A percentile compares a stretch with the other conserved stretches of the same genome.
Evolutionary conservation across 2,888 invertebrate species (phyloP).

Genomic region (Romanomermis culicivorax): DNA sequence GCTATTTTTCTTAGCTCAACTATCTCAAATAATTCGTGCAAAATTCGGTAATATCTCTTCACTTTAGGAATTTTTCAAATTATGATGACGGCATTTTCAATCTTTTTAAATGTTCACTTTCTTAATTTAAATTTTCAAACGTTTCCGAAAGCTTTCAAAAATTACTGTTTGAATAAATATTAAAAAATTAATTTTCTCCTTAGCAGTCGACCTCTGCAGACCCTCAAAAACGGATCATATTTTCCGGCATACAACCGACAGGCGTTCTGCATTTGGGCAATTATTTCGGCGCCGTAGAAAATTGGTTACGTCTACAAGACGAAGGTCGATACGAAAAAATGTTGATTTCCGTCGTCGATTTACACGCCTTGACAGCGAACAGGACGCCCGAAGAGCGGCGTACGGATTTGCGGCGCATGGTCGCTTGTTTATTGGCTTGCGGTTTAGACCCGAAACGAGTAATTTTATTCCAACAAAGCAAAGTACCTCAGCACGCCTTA

Average conservation of each 20-base stretch:
- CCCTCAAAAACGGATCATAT: background rate
- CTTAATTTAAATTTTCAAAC: too few relatives aligned
- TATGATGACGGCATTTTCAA: too few relatives aligned
- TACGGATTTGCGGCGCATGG: slow-evolving; percentile 47
- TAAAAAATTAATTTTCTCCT: too few relatives aligned
- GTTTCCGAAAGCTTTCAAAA: too few relatives aligned
- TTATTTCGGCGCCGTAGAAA: slow-evolving; percentile 73
- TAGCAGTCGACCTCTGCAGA: too few relatives aligned
- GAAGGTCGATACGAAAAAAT: slow-evolving; percentile 14
- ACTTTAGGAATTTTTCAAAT: too few relatives aligned
- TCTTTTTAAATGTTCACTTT: too few relatives aligned
- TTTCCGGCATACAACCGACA: slow-evolving; percentile 90
- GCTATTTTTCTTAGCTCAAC: too few relatives aligned
- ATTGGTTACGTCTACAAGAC: slow-evolving; percentile 63
- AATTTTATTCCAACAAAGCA: slow-evolving; percentile 50
- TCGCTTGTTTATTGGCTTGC: slow-evolving; percentile 65
- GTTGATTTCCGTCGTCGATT: slow-evolving; percentile 19
- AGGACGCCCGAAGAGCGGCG: slow-evolving; percentile 17
- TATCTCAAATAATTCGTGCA: too few relatives aligned
- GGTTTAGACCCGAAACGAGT: slow-evolving; percentile 62
- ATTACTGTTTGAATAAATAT: too few relatives aligned
- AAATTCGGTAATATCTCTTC: too few relatives aligned
- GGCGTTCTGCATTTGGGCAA: slow-evolving; percentile 83
- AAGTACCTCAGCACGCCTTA: slow-evolving; percentile 58
- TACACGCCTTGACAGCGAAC: slow-evolving; percentile 21